Evolutionary conservation across 1,140 invertebrate genomes (phyloP).

Genomic region (Conus betulinus): DNA sequence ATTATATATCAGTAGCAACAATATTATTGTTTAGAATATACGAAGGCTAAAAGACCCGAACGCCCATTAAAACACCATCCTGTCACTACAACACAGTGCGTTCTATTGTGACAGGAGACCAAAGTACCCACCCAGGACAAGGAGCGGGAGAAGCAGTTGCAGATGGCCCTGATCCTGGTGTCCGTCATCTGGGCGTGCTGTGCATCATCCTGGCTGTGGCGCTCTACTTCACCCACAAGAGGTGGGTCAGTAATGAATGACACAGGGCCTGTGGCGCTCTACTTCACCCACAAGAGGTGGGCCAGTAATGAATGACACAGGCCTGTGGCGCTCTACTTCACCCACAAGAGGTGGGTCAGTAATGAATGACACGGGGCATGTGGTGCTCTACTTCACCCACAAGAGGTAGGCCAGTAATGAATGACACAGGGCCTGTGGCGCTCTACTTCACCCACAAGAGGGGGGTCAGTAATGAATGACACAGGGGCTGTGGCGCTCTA

Average conservation of each 20-base stretch:
- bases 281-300: constrained; percentile 41
- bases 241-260: background rate
- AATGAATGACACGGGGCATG: too few species aligned
- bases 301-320: too few species aligned
- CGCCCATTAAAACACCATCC: background rate
- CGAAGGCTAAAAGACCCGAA: background rate
- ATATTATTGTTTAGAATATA: background rate
- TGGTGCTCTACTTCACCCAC: too few species aligned
- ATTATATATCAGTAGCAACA: too few species aligned
- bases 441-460: too few species aligned
- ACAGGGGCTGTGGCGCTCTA: too few species aligned
- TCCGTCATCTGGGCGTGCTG: constrained; percentile 58
- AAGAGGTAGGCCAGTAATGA: too few species aligned
- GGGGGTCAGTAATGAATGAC: too few species aligned
- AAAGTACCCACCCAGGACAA: constrained; percentile 39
- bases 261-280: constrained; percentile 42
- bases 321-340: too few species aligned
- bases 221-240: constrained; percentile 48
- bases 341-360: too few species aligned
- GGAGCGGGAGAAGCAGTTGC: constrained; percentile 48
- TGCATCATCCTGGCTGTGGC: constrained; percentile 55
- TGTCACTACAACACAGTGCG: too few species aligned
- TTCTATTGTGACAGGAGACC: constrained; percentile 44
- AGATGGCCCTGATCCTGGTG: constrained; percentile 64
- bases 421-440: too few species aligned